These are phyloP conservation scores for Antennarius striatus DNA, from an alignment of 2,113 vertebrate genomes.

Conservation along the genomic window DNA sequence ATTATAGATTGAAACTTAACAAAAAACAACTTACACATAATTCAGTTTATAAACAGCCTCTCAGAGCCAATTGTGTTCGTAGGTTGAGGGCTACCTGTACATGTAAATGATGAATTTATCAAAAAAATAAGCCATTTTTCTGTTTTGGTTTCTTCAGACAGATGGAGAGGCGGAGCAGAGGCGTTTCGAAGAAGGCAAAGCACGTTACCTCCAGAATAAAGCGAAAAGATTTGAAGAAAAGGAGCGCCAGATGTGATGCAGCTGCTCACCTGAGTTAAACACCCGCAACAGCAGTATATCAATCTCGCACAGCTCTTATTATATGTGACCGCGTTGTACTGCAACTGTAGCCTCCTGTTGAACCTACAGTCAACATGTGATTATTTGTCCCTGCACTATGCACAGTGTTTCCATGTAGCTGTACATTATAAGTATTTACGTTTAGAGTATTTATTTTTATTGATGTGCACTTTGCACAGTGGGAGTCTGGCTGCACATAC, in stretches of 20 bases:
- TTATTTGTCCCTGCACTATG: constrained; percentile 35
- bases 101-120: constrained; percentile 17
- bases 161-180: constrained; percentile 89
- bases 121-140: constrained; percentile 24
- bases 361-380: constrained; percentile 21
- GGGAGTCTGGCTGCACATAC: constrained; percentile 31
- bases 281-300: constrained; percentile 24
- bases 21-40: too few relatives aligned
- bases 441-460: constrained; percentile 45
- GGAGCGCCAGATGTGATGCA: constrained; percentile 69
- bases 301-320: constrained; percentile 16
- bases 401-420: constrained; percentile 55
- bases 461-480: constrained; percentile 31
- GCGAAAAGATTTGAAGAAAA: constrained; percentile 84
- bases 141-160: constrained; percentile 71
- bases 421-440: constrained; percentile 36
- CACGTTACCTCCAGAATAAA: constrained; percentile 91
- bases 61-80: too few relatives aligned
- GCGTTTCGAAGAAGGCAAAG: constrained; percentile 90
- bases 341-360: constrained; percentile 45
- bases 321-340: constrained; percentile 18
- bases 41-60: too few relatives aligned
- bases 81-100: too few relatives aligned
- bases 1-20: too few relatives aligned
- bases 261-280: constrained; percentile 8